Conservation (phyloP, 2,888 invertebrate genomes). For the Oscheius sp. region DNA sequence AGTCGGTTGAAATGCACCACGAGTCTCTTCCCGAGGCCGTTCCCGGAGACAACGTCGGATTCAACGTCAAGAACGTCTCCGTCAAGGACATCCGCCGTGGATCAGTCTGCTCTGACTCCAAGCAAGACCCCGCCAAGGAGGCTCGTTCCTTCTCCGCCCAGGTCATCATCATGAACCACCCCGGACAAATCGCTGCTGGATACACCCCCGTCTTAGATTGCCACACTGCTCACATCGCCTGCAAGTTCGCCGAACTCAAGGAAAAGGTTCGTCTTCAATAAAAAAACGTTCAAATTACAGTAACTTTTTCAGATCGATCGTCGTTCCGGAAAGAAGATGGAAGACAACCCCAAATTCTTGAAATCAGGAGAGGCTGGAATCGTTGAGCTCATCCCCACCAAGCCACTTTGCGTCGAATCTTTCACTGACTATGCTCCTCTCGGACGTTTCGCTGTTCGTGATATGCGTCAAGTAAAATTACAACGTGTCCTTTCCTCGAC, state of each 20-base stretch:
- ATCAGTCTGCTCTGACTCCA: slow-evolving; percentile 96
- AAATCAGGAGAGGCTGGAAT: slow-evolving; percentile 97
- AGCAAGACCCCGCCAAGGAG: slow-evolving; percentile 92
- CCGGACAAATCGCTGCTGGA: slow-evolving; percentile 97
- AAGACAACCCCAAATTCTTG: slow-evolving; percentile 78
- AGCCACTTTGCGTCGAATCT: slow-evolving; percentile 97
- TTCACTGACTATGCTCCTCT: slow-evolving; percentile 97
- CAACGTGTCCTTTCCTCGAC: background rate
- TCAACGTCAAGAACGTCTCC: slow-evolving; percentile 99
- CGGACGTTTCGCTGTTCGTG: slow-evolving; percentile 95
- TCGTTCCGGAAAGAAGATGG: slow-evolving; percentile 84
- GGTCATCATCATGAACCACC: slow-evolving; percentile 99
- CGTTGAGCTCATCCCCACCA: slow-evolving; percentile 87
- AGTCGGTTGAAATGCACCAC: slow-evolving; percentile 99
- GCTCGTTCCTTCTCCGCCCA: slow-evolving; percentile 94
- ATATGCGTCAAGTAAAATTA: slow-evolving; percentile 86
- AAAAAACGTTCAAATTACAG: background rate
- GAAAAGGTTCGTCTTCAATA: slow-evolving; percentile 83
- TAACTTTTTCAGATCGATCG: slow-evolving; percentile 77
- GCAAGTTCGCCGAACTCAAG: slow-evolving; percentile 98
- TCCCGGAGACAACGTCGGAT: slow-evolving; percentile 96
- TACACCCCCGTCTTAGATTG: slow-evolving; percentile 99
- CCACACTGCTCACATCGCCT: slow-evolving; percentile 99
- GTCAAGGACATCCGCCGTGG: slow-evolving; percentile 99
- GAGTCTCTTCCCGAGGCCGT: slow-evolving; percentile 82